Conservation (phyloP, 1,140 invertebrate species). For the Tachypleus tridentatus region DNA sequence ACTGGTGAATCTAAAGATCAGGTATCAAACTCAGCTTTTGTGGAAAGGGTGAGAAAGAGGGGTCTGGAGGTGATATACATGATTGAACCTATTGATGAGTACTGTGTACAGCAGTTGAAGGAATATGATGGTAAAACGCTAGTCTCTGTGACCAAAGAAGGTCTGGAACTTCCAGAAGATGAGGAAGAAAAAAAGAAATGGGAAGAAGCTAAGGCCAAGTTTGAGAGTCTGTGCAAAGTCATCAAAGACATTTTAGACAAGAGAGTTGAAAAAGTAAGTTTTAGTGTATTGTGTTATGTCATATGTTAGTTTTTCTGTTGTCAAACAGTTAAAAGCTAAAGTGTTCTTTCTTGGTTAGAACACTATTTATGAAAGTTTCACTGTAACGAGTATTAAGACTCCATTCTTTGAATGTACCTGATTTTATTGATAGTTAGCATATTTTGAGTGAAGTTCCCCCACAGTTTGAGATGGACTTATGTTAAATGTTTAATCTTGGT, state of each 20-base stretch:
- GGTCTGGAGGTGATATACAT: conserved; percentile 98
- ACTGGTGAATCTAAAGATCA: conserved; percentile 91
- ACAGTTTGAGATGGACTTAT: too few relatives aligned
- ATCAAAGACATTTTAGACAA: conserved; percentile 98
- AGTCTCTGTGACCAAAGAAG: conserved; percentile 95
- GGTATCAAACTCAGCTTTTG: conserved; percentile 93
- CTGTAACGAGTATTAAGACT: too few relatives aligned
- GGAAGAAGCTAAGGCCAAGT: conserved; percentile 90
- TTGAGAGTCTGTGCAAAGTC: conserved; percentile 87
- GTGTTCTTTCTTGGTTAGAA: too few relatives aligned
- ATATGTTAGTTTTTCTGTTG: too few relatives aligned
- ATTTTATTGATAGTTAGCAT: too few relatives aligned
- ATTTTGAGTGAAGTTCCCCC: too few relatives aligned
- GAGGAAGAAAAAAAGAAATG: conserved; percentile 93
- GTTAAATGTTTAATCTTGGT: too few relatives aligned
- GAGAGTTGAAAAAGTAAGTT: conserved; percentile 78
- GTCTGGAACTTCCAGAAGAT: conserved; percentile 88
- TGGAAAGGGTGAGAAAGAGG: conserved; percentile 92
- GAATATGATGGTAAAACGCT: conserved; percentile 94
- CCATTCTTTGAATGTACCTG: too few relatives aligned
- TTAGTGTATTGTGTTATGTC: neutral
- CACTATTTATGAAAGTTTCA: too few relatives aligned
- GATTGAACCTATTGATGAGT: conserved; percentile 98
- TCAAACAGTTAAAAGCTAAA: too few relatives aligned
- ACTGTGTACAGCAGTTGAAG: conserved; percentile 94